Evolutionary conservation across 2,113 vertebrate species (phyloP).

Genomic region (Ciconia maguari): DNA sequence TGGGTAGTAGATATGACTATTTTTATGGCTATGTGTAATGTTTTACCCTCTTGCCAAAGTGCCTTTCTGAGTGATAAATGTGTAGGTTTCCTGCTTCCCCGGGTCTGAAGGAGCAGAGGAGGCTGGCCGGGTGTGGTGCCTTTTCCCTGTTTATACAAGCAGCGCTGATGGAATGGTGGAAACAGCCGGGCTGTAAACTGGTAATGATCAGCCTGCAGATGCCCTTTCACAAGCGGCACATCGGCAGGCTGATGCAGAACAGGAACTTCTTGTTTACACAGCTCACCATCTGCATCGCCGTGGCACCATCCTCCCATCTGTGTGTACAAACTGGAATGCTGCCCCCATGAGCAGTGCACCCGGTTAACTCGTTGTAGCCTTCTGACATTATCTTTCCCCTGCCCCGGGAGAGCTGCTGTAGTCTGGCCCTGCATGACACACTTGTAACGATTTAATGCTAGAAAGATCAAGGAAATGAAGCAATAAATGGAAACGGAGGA

Average conservation of each 20-base stretch:
- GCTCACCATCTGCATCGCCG: conserved; percentile 28
- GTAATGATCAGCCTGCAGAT: conserved; percentile 17
- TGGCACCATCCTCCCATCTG: conserved; percentile 6
- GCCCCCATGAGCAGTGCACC: background rate
- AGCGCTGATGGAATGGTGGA: background rate
- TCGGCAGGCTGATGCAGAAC: conserved; percentile 62
- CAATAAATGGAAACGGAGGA: background rate
- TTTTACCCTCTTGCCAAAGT: background rate
- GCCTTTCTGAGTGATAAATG: background rate
- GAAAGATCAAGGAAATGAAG: background rate
- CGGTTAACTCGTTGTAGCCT: background rate
- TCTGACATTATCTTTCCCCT: background rate
- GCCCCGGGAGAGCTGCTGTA: background rate
- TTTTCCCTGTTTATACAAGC: conserved; percentile 40
- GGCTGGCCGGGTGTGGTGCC: background rate
- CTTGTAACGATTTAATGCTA: background rate
- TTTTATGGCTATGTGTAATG: conserved; percentile 11
- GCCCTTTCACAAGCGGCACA: background rate
- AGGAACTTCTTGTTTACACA: conserved; percentile 61
- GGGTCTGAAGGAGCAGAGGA: background rate
- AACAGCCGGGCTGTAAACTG: background rate
- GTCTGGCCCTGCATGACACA: background rate
- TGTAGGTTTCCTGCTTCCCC: background rate
- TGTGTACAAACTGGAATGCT: background rate
- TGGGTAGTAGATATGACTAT: background rate